Conservation (phyloP, 1,140 invertebrate genomes). For the Eumaeus atala region DNA sequence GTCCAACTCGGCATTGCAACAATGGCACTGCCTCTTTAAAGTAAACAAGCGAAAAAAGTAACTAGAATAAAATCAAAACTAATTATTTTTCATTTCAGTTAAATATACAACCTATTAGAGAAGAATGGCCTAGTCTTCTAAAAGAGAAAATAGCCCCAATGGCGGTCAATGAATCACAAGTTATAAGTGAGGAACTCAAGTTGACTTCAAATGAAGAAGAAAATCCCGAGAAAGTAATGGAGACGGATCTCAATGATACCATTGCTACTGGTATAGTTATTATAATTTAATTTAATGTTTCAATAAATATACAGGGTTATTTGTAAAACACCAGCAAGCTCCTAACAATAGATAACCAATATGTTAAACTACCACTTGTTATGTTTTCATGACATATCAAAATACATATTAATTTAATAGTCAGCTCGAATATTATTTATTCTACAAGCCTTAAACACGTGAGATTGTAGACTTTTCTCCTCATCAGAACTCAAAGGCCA, state of each 20-base stretch:
- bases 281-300: background rate
- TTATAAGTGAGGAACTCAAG: conserved; percentile 29
- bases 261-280: conserved; percentile 32
- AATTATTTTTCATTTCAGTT: conserved; percentile 25
- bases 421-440: background rate
- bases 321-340: too few relatives aligned
- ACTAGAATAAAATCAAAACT: too few relatives aligned
- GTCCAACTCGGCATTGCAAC: too few relatives aligned
- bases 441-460: too few relatives aligned
- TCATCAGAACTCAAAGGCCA: too few relatives aligned
- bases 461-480: too few relatives aligned
- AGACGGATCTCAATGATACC: conserved; percentile 30
- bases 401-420: too few relatives aligned
- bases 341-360: too few relatives aligned
- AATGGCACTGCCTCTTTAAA: too few relatives aligned
- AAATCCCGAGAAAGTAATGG: conserved; percentile 12
- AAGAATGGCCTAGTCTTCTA: conserved; percentile 55
- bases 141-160: conserved; percentile 18
- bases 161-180: conserved; percentile 34
- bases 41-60: background rate
- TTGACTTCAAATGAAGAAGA: conserved; percentile 12
- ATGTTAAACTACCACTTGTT: too few relatives aligned
- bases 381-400: too few relatives aligned
- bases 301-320: too few relatives aligned
- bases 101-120: conserved; percentile 37